These are phyloP conservation scores for Indri indri DNA, from an alignment of 2,113 vertebrate species.

Conservation along the genomic window DNA sequence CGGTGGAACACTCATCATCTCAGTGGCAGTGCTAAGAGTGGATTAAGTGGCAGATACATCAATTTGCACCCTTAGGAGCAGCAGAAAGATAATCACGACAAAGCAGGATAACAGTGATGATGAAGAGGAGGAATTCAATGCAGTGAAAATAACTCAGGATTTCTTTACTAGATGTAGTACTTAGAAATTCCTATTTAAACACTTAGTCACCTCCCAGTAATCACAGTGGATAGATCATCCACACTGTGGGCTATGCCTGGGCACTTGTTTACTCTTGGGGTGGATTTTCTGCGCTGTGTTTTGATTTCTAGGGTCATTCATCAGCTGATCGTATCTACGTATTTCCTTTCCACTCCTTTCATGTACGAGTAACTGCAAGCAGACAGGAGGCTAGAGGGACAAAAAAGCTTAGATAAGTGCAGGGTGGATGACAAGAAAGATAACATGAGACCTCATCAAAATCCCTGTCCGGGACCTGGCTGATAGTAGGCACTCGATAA, in stretches of 20 bases:
- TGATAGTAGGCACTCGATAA: not conserved
- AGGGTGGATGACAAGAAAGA: not conserved
- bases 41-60: slow-evolving; percentile 18
- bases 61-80: not conserved
- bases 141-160: not conserved
- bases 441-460: not conserved
- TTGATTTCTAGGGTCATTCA: slow-evolving; percentile 29
- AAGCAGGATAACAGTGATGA: not conserved
- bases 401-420: not conserved
- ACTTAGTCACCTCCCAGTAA: not conserved
- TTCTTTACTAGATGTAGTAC: not conserved
- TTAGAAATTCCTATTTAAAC: slow-evolving; percentile 11
- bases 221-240: not conserved
- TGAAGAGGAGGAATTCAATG: not conserved
- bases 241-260: not conserved
- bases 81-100: not conserved
- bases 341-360: slow-evolving; percentile 41
- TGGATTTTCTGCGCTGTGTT: not conserved
- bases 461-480: not conserved
- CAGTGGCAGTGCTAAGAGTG: not conserved
- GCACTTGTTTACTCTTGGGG: not conserved
- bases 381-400: slow-evolving; percentile 6
- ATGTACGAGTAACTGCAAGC: not conserved
- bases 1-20: slow-evolving; percentile 1
- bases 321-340: slow-evolving; percentile 19